Percentiles rank a stretch among this genome's conserved stretches.
These are phyloP conservation scores for Epistrophella euchroma DNA, from an alignment of 2,888 invertebrate species.

Conservation along the genomic window DNA sequence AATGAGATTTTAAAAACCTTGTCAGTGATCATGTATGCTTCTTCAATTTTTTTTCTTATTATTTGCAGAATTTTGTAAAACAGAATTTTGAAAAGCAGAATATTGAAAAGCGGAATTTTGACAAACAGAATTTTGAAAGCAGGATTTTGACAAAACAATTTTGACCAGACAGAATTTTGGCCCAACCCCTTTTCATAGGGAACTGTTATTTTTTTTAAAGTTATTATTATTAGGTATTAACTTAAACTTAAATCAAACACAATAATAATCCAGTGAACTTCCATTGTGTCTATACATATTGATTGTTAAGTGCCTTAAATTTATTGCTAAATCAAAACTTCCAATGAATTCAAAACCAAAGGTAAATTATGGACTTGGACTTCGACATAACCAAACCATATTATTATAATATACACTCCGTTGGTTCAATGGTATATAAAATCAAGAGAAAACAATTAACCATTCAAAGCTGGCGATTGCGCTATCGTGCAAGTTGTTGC, in stretches of 20 bases:
- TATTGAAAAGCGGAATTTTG: no score
- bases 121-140: no score
- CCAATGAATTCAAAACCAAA: constrained; percentile 19
- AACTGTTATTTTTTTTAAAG: neutral
- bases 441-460: constrained; percentile 65
- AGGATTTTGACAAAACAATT: no score
- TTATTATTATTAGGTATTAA: neutral
- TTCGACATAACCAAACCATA: constrained; percentile 32
- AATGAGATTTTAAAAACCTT: no score
- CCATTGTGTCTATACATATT: neutral
- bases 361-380: constrained; percentile 7
- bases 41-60: no score
- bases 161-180: no score
- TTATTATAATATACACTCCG: constrained; percentile 4
- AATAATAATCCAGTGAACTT: neutral
- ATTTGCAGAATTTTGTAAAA: no score
- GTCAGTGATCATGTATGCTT: no score
- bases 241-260: neutral
- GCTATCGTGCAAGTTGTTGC: constrained; percentile 53
- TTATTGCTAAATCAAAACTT: constrained; percentile 19
- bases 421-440: constrained; percentile 9
- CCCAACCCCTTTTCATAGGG: no score
- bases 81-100: no score
- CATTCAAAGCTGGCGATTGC: constrained; percentile 63
- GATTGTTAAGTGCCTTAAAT: neutral